These are phyloP conservation scores for Aspidoscelis tigris DNA, from an alignment of 2,113 vertebrate genomes.

Conservation along the genomic window DNA sequence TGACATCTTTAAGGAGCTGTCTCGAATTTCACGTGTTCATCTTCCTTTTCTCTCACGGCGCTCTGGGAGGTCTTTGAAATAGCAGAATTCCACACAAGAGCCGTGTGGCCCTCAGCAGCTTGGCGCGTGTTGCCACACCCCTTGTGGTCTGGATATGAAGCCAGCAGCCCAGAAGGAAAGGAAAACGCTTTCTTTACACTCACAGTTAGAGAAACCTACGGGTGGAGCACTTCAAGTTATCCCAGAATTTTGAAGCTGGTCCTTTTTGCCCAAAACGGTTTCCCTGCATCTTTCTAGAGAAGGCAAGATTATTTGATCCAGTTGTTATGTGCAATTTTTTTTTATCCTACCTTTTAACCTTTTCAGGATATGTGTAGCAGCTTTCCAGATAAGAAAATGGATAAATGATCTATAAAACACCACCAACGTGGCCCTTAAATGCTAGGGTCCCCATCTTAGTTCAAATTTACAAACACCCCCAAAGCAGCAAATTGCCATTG, in stretches of 20 bases:
- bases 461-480: too few species aligned
- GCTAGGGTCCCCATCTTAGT: too few species aligned
- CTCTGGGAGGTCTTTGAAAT: neutral
- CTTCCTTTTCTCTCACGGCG: neutral
- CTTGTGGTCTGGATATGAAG: conserved; percentile 17
- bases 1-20: neutral
- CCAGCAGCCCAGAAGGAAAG: neutral
- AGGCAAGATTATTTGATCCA: neutral
- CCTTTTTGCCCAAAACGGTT: neutral
- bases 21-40: neutral
- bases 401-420: too few species aligned
- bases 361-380: too few species aligned
- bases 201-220: neutral
- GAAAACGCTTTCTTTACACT: neutral
- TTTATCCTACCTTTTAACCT: neutral
- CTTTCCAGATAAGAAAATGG: too few species aligned
- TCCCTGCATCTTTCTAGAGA: neutral
- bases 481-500: too few species aligned
- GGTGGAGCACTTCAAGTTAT: neutral
- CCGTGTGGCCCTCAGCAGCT: neutral
- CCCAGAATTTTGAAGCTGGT: neutral
- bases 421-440: too few species aligned
- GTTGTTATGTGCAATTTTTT: neutral
- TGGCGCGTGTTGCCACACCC: neutral
- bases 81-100: neutral